These are phyloP conservation scores for Capricornis sumatraensis DNA, from an alignment of 2,113 vertebrate species.

Conservation along the genomic window DNA sequence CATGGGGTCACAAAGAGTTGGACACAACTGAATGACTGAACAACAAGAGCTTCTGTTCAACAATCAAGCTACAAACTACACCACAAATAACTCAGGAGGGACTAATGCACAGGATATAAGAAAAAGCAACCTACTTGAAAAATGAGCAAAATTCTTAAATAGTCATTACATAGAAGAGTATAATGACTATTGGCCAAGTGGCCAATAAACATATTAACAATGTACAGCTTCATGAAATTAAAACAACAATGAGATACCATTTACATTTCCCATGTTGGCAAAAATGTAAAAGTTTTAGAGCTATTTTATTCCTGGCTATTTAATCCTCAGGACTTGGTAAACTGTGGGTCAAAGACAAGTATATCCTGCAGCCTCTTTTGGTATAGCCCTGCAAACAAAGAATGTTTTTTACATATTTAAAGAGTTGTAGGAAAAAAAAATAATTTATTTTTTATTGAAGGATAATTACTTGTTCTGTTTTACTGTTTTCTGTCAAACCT, in stretches of 20 bases:
- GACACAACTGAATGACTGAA: background rate
- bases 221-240: constrained; percentile 2
- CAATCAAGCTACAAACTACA: background rate
- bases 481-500: background rate
- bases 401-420: background rate
- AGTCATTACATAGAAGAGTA: background rate
- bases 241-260: background rate
- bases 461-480: background rate
- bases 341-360: background rate
- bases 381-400: background rate
- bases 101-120: background rate
- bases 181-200: background rate
- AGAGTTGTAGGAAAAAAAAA: background rate
- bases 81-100: background rate
- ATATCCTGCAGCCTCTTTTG: background rate
- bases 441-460: background rate
- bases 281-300: constrained; percentile 11
- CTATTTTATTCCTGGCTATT: background rate
- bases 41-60: background rate
- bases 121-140: constrained; percentile 23
- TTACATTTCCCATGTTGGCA: background rate
- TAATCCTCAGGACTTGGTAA: background rate
- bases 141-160: background rate
- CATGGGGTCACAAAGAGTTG: background rate
- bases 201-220: background rate